Evolutionary conservation across 2,888 invertebrate species (phyloP).

Genomic region (Plagodis pulveraria): DNA sequence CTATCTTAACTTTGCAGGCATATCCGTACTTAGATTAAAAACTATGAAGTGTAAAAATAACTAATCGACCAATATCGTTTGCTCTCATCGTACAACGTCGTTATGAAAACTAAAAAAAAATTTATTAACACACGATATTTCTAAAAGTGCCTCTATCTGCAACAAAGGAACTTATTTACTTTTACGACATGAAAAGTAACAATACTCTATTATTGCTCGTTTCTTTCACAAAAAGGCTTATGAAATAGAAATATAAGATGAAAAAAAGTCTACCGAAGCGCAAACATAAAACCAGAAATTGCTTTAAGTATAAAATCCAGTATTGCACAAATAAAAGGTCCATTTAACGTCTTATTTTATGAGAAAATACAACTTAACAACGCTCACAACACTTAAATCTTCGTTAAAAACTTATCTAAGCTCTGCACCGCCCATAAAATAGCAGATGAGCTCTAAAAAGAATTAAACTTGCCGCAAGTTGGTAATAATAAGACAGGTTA

Average conservation of each 20-base stretch:
- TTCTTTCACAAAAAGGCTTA: constrained; percentile 13
- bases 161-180: constrained; percentile 51
- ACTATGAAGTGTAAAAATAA: no score
- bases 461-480: constrained; percentile 45
- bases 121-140: constrained; percentile 23
- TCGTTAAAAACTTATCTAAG: constrained; percentile 36
- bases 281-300: constrained; percentile 19
- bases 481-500: constrained; percentile 57
- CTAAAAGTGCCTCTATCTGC: constrained; percentile 18
- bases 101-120: constrained; percentile 4
- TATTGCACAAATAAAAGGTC: constrained; percentile 12
- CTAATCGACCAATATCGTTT: no score
- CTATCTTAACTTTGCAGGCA: no score
- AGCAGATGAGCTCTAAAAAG: constrained; percentile 37
- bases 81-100: neutral
- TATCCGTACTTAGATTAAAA: no score
- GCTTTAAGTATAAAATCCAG: constrained; percentile 20
- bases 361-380: constrained; percentile 21
- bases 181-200: constrained; percentile 44
- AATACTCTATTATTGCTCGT: constrained; percentile 23
- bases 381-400: constrained; percentile 24
- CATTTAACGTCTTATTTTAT: constrained; percentile 16
- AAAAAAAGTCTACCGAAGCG: constrained; percentile 10
- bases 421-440: constrained; percentile 36
- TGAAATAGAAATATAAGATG: constrained; percentile 12